Conservation (phyloP, 1,140 invertebrate genomes). For the Drosophila kohkoa region DNA sequence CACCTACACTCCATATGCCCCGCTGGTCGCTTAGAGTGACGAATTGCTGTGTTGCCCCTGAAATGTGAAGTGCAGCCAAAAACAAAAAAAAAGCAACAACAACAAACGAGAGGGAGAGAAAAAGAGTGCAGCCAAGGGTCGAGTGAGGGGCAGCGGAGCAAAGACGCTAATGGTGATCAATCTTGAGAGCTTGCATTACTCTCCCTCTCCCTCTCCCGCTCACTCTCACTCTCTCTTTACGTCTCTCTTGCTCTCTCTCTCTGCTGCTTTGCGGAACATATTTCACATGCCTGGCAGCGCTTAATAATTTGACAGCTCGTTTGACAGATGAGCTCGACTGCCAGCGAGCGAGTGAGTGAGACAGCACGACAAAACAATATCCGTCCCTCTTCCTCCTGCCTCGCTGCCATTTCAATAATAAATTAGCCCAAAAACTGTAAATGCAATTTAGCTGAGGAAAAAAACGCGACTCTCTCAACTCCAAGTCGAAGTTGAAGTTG, state of each 20-base stretch:
- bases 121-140: conserved; percentile 13
- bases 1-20: neutral
- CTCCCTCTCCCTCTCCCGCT: conserved; percentile 7
- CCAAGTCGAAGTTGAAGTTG: conserved; percentile 16
- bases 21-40: conserved; percentile 41
- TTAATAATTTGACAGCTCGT: conserved; percentile 77
- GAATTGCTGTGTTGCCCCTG: conserved; percentile 73
- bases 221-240: conserved; percentile 1
- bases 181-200: conserved; percentile 59
- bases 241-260: neutral
- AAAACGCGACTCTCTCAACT: conserved; percentile 22
- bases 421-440: conserved; percentile 78
- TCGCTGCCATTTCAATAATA: conserved; percentile 58
- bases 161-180: conserved; percentile 68
- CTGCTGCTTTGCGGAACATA: conserved; percentile 41
- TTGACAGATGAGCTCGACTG: conserved; percentile 68
- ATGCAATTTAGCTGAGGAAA: conserved; percentile 48
- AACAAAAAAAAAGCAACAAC: too few relatives aligned
- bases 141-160: conserved; percentile 3
- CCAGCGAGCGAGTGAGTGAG: neutral
- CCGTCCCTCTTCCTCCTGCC: conserved; percentile 7
- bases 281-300: conserved; percentile 73
- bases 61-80: conserved; percentile 62
- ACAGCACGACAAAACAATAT: conserved; percentile 10
- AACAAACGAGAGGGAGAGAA: too few relatives aligned